phyloP scores from a whole-genome alignment of 2,113 vertebrate species.

The Daboia siamensis region DNA sequence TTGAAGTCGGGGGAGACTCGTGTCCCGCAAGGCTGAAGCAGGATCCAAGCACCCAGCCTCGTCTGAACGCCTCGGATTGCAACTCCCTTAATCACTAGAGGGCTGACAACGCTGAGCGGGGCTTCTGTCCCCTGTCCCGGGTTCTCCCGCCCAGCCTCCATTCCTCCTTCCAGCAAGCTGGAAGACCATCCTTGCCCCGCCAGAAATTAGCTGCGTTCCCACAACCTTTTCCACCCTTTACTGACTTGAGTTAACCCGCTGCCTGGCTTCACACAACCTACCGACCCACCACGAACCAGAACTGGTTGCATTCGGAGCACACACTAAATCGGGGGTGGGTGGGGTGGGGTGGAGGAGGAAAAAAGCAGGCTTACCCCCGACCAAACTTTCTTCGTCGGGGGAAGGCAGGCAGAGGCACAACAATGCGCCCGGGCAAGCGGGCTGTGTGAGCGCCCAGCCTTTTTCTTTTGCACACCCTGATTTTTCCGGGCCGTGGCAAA shows the following conservation, averaged over 20 bases:
- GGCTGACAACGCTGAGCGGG: not conserved
- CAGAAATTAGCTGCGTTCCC: not conserved
- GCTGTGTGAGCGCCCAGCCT: not conserved
- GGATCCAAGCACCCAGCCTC: not conserved
- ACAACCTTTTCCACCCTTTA: not conserved
- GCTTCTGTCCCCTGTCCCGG: not conserved
- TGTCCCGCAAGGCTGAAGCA: not conserved
- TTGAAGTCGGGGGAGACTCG: not conserved
- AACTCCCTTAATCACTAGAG: not conserved
- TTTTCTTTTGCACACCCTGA: not conserved
- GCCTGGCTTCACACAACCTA: not conserved
- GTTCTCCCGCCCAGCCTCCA: not conserved
- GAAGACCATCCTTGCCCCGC: not conserved
- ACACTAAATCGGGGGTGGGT: not conserved
- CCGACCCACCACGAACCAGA: not conserved
- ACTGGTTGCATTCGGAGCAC: not conserved
- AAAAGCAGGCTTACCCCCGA: not conserved
- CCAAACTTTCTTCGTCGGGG: not conserved
- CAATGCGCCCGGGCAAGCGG: not conserved
- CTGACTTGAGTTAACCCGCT: not conserved
- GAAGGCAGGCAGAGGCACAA: not conserved
- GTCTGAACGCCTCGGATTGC: not conserved
- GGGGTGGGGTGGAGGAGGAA: no score
- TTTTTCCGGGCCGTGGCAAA: not conserved
- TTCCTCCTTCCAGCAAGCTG: not conserved